Evolutionary conservation across 37 sponge, comb jelly and placozoan genomes (phyloP).

Genomic region (Aplysina aerophoba): DNA sequence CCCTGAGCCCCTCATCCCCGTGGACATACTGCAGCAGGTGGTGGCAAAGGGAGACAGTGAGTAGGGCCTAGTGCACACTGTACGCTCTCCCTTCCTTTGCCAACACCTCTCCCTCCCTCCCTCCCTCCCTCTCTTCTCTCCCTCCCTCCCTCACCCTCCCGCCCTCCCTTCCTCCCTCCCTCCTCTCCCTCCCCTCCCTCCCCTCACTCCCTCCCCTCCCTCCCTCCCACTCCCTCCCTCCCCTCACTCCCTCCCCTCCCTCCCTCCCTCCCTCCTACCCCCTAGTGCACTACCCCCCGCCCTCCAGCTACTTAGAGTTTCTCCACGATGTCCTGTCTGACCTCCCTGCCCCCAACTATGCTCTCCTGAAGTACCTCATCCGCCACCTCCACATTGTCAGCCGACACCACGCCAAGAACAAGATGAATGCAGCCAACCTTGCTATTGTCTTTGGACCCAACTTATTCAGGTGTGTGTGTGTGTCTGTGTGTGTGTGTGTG

Average conservation of each 20-base stretch:
- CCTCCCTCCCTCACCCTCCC: neutral
- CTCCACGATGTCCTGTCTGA: slow-evolving; percentile 16
- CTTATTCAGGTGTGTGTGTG: slow-evolving; percentile 65
- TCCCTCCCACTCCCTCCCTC: neutral
- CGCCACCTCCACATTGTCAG: slow-evolving; percentile 72
- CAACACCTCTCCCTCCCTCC: neutral
- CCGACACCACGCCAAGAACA: slow-evolving; percentile 69
- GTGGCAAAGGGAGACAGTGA: slow-evolving; percentile 57
- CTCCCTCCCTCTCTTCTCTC: neutral
- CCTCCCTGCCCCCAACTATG: slow-evolving; percentile 67
- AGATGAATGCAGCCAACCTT: slow-evolving; percentile 88
- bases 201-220: neutral
- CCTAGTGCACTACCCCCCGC: slow-evolving; percentile 35
- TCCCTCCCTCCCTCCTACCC: neutral
- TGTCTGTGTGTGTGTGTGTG: neutral
- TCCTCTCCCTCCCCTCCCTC: too few relatives aligned
- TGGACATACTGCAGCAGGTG: slow-evolving; percentile 40
- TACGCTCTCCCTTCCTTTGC: too few relatives aligned
- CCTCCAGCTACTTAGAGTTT: slow-evolving; percentile 31
- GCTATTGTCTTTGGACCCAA: slow-evolving; percentile 97
- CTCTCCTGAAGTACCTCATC: slow-evolving; percentile 73
- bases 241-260: neutral
- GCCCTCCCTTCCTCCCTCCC: neutral
- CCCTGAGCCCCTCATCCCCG: slow-evolving; percentile 73
- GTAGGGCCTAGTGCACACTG: neutral